Percentiles rank a stretch among this genome's conserved stretches.
Evolutionary conservation across 1,140 invertebrate species (phyloP).

Genomic region (Drosophila lini): DNA sequence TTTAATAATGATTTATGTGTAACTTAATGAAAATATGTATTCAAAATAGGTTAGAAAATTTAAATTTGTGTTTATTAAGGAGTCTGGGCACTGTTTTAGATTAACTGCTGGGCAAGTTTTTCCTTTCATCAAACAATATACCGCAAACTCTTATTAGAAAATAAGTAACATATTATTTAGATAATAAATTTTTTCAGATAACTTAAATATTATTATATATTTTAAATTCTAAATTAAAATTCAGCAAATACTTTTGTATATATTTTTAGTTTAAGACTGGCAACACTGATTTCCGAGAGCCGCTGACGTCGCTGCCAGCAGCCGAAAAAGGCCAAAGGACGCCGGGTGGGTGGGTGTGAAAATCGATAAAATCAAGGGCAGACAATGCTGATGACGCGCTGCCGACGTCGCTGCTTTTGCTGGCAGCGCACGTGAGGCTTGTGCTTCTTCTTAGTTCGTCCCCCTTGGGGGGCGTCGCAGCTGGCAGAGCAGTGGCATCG

Average conservation of each 20-base stretch:
- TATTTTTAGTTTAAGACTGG: slow-evolving; percentile 2
- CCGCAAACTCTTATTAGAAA: neutral
- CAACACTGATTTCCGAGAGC: slow-evolving; percentile 22
- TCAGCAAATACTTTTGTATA: neutral
- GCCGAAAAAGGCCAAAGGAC: slow-evolving; percentile 66
- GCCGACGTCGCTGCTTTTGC: slow-evolving; percentile 12
- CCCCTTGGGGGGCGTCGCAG: slow-evolving; percentile 9
- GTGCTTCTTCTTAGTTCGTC: slow-evolving; percentile 15
- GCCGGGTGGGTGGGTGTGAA: slow-evolving; percentile 52
- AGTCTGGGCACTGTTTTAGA: too few species aligned
- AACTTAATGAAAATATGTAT: neutral
- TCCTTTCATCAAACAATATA: neutral
- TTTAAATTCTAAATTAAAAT: neutral
- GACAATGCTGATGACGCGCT: slow-evolving; percentile 69
- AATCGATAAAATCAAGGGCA: slow-evolving; percentile 82
- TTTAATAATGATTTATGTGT: neutral
- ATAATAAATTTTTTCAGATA: neutral
- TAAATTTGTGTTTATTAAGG: neutral
- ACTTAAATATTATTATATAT: neutral
- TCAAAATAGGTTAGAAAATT: neutral
- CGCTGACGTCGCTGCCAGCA: slow-evolving; percentile 40
- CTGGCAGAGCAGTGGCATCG: slow-evolving; percentile 12
- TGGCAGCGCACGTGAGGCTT: slow-evolving; percentile 68
- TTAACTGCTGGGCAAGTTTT: too few species aligned
- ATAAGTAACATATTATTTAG: neutral